Base-by-base conservation (phyloP, 2,797 vertebrate genomes). In the Aldrovandia affinis region DNA sequence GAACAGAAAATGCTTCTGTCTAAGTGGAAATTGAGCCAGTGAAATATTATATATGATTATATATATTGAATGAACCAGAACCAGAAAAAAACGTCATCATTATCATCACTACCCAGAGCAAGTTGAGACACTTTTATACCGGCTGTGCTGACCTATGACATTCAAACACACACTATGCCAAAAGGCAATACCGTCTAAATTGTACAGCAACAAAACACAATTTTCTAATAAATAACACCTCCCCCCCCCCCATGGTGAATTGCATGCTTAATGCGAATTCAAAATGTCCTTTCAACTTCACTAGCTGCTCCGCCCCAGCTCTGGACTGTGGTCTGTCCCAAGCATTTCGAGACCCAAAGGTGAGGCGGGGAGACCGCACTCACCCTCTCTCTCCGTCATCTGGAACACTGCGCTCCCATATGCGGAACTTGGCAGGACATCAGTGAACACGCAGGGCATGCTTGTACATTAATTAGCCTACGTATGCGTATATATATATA, bases 401-500 rank as follows among this genome's bases (percentile, higher is more conserved):
- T 92, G 86, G 88, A 90, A 90, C 89, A 89, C 88, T 82, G 85
- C 70, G 86, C 90, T 87, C 88, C 88, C 88, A 90, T 87, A 88
- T 87, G 88, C 89, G 84, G 87, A 88, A 89, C 89, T 89, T 91
- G 87, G 89, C 89, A 88, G 78, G 87, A 86, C 86, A 88, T 92
- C 89, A 89, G 89, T 91, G 82, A 86, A 84, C 85, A 85, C 84
- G 42, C 88, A 90, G 89, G 82, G 78, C 86, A 86, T 87, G 83
- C 81, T 86, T 85, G 83, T 80, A 88, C 90, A 89, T 91, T 93
- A 91, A 92, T 94, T 91, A 93, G 87, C 86, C 84, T 55, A 25
- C 39, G 39, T 70, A 70, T 36, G 65, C 36, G 15, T 30, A 3
- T 4, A 70, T 50, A 50, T 83, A 83, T 83, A 84, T 87, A 80